Conservation (phyloP, 2,888 invertebrate genomes). For the Bimastos eiseni region DNA sequence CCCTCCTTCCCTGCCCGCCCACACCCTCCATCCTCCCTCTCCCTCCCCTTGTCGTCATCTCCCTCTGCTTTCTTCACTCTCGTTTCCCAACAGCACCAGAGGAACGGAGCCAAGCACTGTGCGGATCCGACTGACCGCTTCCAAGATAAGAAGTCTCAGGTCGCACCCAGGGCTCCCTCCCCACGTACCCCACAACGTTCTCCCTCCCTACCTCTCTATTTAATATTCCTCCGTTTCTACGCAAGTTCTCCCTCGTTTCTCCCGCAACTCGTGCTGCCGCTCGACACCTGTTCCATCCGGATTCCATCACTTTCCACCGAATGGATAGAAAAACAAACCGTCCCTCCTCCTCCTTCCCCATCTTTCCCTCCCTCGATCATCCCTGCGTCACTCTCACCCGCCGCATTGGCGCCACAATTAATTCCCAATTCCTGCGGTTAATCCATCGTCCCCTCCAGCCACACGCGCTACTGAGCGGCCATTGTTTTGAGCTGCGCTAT, state of each 20-base stretch:
- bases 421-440: conserved; percentile 13
- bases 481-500: too few species aligned
- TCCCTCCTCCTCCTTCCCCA: neutral
- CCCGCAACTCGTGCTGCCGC: neutral
- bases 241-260: neutral
- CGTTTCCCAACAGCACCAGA: neutral
- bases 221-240: neutral
- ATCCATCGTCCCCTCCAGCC: neutral
- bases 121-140: neutral
- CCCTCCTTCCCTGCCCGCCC: too few species aligned
- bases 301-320: neutral
- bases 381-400: neutral
- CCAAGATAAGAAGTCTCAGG: neutral
- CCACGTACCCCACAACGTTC: neutral
- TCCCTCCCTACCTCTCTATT: neutral
- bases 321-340: neutral
- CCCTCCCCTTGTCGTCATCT: neutral
- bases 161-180: neutral
- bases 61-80: too few species aligned
- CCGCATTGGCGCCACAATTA: neutral
- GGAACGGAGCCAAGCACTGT: neutral
- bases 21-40: neutral
- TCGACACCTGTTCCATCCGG: neutral
- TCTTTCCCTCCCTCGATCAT: neutral
- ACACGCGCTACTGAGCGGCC: too few species aligned